Base-by-base conservation (phyloP, 2,888 invertebrate species). In the Parnassius apollo region DNA sequence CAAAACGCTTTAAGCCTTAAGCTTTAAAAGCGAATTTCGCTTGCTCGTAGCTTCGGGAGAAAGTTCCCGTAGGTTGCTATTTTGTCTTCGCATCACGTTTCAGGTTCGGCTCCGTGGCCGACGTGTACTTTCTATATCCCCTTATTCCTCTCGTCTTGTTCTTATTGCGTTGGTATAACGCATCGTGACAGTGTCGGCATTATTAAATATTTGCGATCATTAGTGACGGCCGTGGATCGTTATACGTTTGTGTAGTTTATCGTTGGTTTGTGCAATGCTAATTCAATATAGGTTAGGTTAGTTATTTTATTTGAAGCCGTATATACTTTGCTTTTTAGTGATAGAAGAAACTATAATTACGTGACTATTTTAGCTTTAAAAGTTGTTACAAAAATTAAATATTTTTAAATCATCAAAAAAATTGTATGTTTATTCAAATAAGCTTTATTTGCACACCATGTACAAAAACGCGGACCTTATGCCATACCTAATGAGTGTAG, bases 61-160 rank as follows among this genome's bases (percentile, higher is more conserved):
- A 65, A 64, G 68, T 74, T 77, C 76, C 76, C 79, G 80, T 82
- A 72, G 73, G 74, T 75, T 68, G 70, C 67, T 71, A 76, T 82
- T 90, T 80, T 70, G 85, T 77, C 78, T 86, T 80, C 89, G 61
- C 65, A 73, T 88, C 90, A 90, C 90, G 90, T 90, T 66, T 71
- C 60, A 65, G 76, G 82, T 81, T 82, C 82, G 82, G 77, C 80
- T 84, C 82, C 81, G 79, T 75, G 76, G 74, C 74, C 74, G 76
- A 76, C 75, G 78, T 81, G 82, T 82, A 79, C 76, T 72, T 72
- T 76, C 80, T 82, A 81, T 83, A 83, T 82, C 78, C 76, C 76
- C 66, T 71, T 85, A 84, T 86, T 85, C 82, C 84, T 82, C 82
- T 75, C 77, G 79, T 82, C 82, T 83, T 81, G 83, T 84, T 78